A percentile compares a stretch with the other conserved stretches of the same genome.
These are phyloP conservation scores for Hyposoter didymator DNA, from an alignment of 2,888 invertebrate species.

Conservation along the genomic window DNA sequence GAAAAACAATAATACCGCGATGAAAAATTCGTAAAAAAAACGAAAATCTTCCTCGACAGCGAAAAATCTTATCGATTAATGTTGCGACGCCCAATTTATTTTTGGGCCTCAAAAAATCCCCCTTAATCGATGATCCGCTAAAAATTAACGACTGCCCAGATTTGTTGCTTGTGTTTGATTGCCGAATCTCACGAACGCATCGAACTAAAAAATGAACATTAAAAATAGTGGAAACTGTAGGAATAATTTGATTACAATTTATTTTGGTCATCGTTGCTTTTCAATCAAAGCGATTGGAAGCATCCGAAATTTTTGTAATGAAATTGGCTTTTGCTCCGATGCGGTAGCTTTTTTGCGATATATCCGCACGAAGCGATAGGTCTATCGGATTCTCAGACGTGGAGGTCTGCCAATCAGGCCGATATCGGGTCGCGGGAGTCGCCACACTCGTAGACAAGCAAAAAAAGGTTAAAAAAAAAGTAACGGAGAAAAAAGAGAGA, in stretches of 20 bases:
- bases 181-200: neutral
- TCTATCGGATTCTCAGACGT: constrained; percentile 12
- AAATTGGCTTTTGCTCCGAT: constrained; percentile 2
- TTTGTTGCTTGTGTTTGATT: neutral
- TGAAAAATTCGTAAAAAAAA: neutral
- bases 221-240: neutral
- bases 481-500: constrained; percentile 8
- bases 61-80: neutral
- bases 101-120: neutral
- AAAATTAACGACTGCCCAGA: neutral
- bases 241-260: neutral
- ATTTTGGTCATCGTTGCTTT: neutral
- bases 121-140: neutral
- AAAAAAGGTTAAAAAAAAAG: constrained; percentile 22
- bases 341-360: constrained; percentile 1
- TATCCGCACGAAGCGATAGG: constrained; percentile 21
- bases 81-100: neutral
- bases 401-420: constrained; percentile 50
- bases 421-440: constrained; percentile 25
- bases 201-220: neutral
- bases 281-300: neutral
- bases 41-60: neutral
- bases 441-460: neutral
- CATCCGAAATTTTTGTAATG: constrained; percentile 7
- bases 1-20: neutral